Base-by-base conservation (phyloP, 2,113 vertebrate genomes). In the Typhlomys cinereus region DNA sequence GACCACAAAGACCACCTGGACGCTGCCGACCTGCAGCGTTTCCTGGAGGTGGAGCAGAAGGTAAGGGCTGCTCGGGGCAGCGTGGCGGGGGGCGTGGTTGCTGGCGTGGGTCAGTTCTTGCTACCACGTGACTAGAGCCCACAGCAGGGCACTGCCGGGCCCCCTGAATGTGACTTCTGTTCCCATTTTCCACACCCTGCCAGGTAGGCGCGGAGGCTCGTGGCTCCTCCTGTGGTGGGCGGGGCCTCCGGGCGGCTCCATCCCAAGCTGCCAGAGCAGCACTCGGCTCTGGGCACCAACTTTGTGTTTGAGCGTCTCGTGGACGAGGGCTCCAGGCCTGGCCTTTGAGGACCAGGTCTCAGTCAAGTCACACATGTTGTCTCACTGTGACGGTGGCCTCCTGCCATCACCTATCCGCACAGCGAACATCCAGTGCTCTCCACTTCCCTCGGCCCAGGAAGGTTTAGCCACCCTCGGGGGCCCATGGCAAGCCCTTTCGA, bases 1-100 rank as follows among this genome's bases (percentile, higher is more conserved):
- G 98, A 99, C 97, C 99, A 99, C 98, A 99, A 99, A 96, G 99
- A 99, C 96, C 98, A 99, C 96, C 96, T 99, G 34, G 98, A 99
- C 15, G 67, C 97, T 0, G 97, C 98, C 0, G 98, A 99, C 98
- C 94, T 99, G 79, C 97, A 97, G 73, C 98, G 98, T 85, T 99
- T 99, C 94, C 96, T 99, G 87, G 98, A 99, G 97, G 98, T 87
- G 2, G 99, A 99, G 54, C 99, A 99, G 95, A 99, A 99, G 99
- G 99, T 99, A 82, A 44, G 87, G 44, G 1, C 0, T 0, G 34
- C 20, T 5, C 0, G 46, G 25, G 3, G 64, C 48, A 4, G 21
- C 0, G 6, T 34, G 62, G 36, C 0, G 18, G 52, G 12, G 0
- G 0, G 4, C 0, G 1, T 23, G 71, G 50, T 41, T 48, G 18